Percentiles rank a stretch among this genome's conserved stretches.
Evolutionary conservation across 2,888 invertebrate species (phyloP).

Genomic region (Sturmia bella): DNA sequence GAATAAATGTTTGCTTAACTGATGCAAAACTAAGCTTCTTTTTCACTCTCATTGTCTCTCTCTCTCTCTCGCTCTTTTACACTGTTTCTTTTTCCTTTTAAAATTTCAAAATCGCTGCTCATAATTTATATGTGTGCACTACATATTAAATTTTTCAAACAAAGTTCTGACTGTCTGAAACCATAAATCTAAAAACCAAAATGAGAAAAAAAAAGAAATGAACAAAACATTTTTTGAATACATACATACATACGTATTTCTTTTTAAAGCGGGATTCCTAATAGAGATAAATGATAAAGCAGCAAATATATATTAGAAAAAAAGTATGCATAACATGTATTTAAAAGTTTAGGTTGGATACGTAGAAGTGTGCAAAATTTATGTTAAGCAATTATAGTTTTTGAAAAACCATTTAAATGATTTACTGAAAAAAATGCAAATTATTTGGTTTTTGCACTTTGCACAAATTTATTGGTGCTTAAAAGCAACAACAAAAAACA

Average conservation of each 20-base stretch:
- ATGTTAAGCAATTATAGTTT: conserved; percentile 77
- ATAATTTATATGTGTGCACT: conserved; percentile 12
- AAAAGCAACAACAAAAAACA: neutral
- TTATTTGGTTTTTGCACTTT: conserved; percentile 34
- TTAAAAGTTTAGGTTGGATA: neutral
- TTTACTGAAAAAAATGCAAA: conserved; percentile 72
- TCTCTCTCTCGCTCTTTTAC: neutral
- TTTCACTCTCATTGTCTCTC: neutral
- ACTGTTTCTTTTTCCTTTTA: neutral
- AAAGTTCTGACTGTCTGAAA: conserved; percentile 71
- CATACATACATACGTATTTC: neutral
- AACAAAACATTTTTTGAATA: conserved; percentile 1
- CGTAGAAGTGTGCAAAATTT: conserved; percentile 70
- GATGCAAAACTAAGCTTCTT: conserved; percentile 73
- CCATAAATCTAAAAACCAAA: conserved; percentile 72
- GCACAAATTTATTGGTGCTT: neutral
- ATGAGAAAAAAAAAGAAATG: conserved; percentile 27
- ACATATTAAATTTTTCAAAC: conserved; percentile 35
- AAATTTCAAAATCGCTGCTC: neutral
- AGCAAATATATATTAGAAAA: neutral
- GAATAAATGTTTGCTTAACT: conserved; percentile 70
- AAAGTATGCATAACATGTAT: neutral
- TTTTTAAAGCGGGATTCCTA: conserved; percentile 21
- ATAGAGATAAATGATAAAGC: conserved; percentile 32
- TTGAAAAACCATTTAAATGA: conserved; percentile 77